Base-by-base conservation (phyloP, 2,888 invertebrate species). In the Nomada fabriciana region DNA sequence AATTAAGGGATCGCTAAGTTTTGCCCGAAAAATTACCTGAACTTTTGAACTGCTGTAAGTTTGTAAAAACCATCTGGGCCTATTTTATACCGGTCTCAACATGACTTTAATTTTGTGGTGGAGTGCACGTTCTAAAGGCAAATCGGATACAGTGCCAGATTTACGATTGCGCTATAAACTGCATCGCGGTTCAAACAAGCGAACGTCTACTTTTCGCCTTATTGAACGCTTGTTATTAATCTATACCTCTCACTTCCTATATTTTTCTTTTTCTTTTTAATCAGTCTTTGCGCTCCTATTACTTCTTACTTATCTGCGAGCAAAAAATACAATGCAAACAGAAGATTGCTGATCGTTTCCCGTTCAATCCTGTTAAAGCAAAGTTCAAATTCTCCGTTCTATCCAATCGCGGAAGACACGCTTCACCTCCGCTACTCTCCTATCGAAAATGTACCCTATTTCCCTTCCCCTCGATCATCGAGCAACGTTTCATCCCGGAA, bases 221-320 rank as follows among this genome's bases (percentile, higher is more conserved):
- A 69, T 64, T 25, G 71, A 63, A 59, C 59, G 20, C 64, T 75
- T 74, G 47, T 82, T 64, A 81, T 67, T 77, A 79, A 76, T 76
- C 76, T 67, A 87, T 84, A 84, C 80, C 89, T 91, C 88, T 91
- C 89, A 87, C 89, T 89, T 89, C 88, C 89, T 86, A 86, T 87
- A 82, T 83, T 70, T 80, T 80, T 65, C 60, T 29, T 81, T 85
- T 63, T 63, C 2, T 23, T 57, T 20, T 23, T 67, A 57, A 86
- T 92, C 92, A 91, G 91, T 92, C 92, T 92, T 92, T 90, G 79
- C 87, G 88, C 70, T 83, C 80, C 91, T 88, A 86, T 86, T 86
- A 87, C 64, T 47, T 73, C 76, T 80, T 77, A 74, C 75, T 73
- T 47, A 47, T 61, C 72, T 57, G 77, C 85, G 64, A 76, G 78